Evolutionary conservation across 2,113 vertebrate species (phyloP).

Genomic region (Lepidothrix coronata): DNA sequence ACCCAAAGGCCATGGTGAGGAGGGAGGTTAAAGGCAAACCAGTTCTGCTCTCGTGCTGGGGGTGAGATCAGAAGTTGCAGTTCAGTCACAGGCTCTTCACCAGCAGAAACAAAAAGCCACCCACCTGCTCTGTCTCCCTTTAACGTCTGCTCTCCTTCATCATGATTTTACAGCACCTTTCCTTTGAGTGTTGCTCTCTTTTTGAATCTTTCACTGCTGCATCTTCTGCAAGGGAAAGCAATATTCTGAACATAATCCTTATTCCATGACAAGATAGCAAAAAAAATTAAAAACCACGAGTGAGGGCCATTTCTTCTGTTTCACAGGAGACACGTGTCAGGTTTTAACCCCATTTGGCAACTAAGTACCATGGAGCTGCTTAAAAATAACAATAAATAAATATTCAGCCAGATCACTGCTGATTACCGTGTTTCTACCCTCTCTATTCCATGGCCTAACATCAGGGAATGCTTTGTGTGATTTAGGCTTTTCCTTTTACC

Average conservation of each 20-base stretch:
- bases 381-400: neutral
- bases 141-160: neutral
- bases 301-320: neutral
- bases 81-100: neutral
- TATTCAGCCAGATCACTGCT: neutral
- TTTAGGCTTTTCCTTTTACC: neutral
- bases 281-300: neutral
- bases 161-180: neutral
- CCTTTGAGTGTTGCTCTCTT: neutral
- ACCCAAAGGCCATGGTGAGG: neutral
- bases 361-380: neutral
- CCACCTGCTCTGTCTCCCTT: neutral
- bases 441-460: neutral
- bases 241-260: neutral
- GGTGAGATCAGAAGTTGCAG: neutral
- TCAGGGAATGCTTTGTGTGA: neutral
- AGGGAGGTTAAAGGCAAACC: neutral
- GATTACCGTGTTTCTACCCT: neutral
- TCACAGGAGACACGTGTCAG: neutral
- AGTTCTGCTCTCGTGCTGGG: neutral
- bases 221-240: neutral
- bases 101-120: neutral
- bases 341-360: neutral
- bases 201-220: neutral
- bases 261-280: neutral